These are phyloP conservation scores for Myiothlypis chrysogaster DNA, from an alignment of 2,797 vertebrate species.

Conservation along the genomic window DNA sequence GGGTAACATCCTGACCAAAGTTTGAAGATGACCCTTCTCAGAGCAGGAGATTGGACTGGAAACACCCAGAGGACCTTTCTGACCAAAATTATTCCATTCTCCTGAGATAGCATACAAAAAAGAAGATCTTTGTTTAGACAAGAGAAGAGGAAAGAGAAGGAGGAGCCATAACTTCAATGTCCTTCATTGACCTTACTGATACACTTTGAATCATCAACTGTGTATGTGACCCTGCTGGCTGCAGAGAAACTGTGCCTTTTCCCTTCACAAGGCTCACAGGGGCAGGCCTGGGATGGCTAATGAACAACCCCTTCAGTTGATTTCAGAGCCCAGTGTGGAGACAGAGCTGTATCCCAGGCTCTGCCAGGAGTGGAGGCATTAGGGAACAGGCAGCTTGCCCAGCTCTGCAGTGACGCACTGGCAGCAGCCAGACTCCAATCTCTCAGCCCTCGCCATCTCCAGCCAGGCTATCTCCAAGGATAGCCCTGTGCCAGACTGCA, in stretches of 20 bases:
- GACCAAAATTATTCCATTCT: not conserved
- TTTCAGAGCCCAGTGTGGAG: not conserved
- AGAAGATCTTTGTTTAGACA: not conserved
- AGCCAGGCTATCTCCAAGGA: not conserved
- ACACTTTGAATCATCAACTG: not conserved
- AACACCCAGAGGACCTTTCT: not conserved
- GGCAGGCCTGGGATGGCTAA: not conserved
- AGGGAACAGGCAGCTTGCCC: conserved; percentile 7
- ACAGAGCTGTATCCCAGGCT: not conserved
- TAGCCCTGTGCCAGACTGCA: not conserved
- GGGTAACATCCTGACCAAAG: not conserved
- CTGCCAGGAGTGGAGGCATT: not conserved
- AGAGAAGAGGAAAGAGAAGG: not conserved
- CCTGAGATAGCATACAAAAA: not conserved
- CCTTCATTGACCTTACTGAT: not conserved
- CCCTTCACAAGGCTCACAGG: not conserved
- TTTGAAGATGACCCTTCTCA: not conserved
- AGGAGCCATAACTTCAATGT: not conserved
- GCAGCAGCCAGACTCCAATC: not conserved
- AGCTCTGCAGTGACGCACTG: not conserved
- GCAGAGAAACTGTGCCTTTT: not conserved
- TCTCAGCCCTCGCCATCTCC: not conserved
- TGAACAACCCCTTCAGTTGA: not conserved
- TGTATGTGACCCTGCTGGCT: not conserved
- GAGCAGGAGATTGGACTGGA: not conserved